Percentiles rank a stretch among this genome's conserved stretches.
phyloP scores from a whole-genome alignment of 1,140 invertebrate genomes.

The Diorhabda elongata region DNA sequence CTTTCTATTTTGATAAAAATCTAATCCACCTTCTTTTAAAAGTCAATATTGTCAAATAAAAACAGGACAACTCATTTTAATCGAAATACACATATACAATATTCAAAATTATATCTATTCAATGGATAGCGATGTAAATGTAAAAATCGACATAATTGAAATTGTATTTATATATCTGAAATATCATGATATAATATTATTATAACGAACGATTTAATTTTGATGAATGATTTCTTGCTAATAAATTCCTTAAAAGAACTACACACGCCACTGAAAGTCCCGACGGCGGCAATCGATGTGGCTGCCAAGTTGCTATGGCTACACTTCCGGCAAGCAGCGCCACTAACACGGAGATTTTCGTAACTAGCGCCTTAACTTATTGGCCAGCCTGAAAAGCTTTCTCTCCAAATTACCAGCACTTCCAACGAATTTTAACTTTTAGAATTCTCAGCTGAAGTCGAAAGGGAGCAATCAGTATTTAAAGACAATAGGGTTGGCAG shows the following conservation, averaged over 20 bases:
- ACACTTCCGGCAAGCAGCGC: conserved; percentile 39
- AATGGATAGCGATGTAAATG: too few relatives aligned
- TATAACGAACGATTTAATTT: too few relatives aligned
- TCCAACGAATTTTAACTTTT: background rate
- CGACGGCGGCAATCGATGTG: conserved; percentile 41
- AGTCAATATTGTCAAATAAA: too few relatives aligned
- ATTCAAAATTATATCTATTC: too few relatives aligned
- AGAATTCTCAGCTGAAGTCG: background rate
- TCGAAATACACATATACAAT: too few relatives aligned
- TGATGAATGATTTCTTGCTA: background rate
- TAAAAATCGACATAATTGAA: too few relatives aligned
- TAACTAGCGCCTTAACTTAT: conserved; percentile 27
- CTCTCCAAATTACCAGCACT: conserved; percentile 22
- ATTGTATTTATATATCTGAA: too few relatives aligned
- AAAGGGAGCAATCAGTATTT: background rate
- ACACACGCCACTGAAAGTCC: conserved; percentile 15
- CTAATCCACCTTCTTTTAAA: too few relatives aligned
- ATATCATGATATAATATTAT: too few relatives aligned
- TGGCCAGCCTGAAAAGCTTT: conserved; percentile 24
- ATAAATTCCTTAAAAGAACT: background rate
- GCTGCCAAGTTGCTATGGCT: conserved; percentile 40
- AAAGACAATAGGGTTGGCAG: conserved; percentile 1
- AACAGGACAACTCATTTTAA: too few relatives aligned
- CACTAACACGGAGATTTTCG: conserved; percentile 22
- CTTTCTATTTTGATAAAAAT: too few relatives aligned